Evolutionary conservation across 2,888 invertebrate species (phyloP).

Genomic region (Drosophila nr. medialis): DNA sequence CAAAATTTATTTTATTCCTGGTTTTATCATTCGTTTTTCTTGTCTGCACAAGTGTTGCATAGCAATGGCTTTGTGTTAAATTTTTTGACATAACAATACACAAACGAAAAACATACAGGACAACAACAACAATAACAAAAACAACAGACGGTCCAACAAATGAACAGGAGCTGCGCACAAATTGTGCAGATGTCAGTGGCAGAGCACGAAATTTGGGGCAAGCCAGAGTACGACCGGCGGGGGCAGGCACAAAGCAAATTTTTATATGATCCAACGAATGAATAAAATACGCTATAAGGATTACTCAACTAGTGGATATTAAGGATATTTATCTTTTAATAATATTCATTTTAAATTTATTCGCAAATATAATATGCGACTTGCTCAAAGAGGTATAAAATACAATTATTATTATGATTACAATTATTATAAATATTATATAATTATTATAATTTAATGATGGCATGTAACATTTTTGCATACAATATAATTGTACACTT

Average conservation of each 20-base stretch:
- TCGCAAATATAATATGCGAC: background rate
- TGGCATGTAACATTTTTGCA: background rate
- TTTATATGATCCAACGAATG: slow-evolving; percentile 27
- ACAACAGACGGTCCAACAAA: slow-evolving; percentile 57
- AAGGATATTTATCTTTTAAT: background rate
- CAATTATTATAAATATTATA: background rate
- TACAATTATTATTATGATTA: background rate
- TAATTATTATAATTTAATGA: background rate
- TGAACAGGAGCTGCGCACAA: slow-evolving; percentile 70
- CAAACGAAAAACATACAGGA: slow-evolving; percentile 21
- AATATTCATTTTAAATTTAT: background rate
- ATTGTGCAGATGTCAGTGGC: slow-evolving; percentile 74
- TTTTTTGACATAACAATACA: slow-evolving; percentile 59
- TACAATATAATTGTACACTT: no score
- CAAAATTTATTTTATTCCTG: slow-evolving; percentile 60
- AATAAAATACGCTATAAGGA: background rate
- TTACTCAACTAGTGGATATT: background rate
- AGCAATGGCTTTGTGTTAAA: slow-evolving; percentile 69
- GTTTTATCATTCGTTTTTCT: slow-evolving; percentile 47
- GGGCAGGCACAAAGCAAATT: slow-evolving; percentile 49
- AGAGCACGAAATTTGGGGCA: slow-evolving; percentile 34
- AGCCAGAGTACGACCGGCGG: slow-evolving; percentile 38
- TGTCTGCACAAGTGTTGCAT: slow-evolving; percentile 76
- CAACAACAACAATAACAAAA: slow-evolving; percentile 18
- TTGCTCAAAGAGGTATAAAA: background rate